Conservation (phyloP, 23 tunicate genomes). For the Aplidium turbinatum region DNA sequence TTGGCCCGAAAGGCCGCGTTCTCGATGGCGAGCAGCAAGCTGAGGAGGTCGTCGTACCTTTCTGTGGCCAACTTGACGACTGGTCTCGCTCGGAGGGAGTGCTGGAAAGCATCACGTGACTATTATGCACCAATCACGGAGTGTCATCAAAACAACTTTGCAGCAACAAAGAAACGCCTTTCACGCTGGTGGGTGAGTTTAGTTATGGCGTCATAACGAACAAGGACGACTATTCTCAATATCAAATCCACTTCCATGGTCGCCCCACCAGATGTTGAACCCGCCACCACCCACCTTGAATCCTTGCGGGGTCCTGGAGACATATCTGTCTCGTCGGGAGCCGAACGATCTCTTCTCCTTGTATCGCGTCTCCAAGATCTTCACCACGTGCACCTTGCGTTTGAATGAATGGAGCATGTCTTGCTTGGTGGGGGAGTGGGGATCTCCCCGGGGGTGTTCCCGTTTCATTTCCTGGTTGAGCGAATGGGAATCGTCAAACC, state of each 20-base stretch:
- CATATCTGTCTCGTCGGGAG: slow-evolving; percentile 26
- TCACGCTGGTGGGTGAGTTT: too few species aligned
- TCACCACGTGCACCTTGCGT: slow-evolving; percentile 72
- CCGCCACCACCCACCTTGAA: slow-evolving; percentile 54
- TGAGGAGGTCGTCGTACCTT: slow-evolving; percentile 43
- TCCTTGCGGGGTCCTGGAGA: slow-evolving; percentile 52
- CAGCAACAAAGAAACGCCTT: too few species aligned
- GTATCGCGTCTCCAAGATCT: slow-evolving; percentile 63
- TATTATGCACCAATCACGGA: too few species aligned
- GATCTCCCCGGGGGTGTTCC: background rate
- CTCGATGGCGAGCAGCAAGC: slow-evolving; percentile 36
- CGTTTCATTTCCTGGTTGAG: background rate
- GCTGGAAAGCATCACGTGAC: slow-evolving; percentile 62
- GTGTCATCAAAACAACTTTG: too few species aligned
- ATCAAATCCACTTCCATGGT: too few species aligned
- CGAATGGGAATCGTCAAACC: background rate
- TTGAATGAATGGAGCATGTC: slow-evolving; percentile 10
- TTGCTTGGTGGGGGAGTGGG: background rate
- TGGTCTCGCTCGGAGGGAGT: slow-evolving; percentile 65
- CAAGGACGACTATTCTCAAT: too few species aligned
- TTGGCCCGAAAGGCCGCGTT: slow-evolving; percentile 54
- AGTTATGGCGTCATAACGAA: too few species aligned
- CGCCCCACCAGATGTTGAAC: too few species aligned
- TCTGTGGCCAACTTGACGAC: slow-evolving; percentile 72
- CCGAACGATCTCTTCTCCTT: slow-evolving; percentile 74